Percentiles rank a stretch among this genome's conserved stretches.
These are phyloP conservation scores for Rhynchonema sp. DNA, from an alignment of 2,888 invertebrate species.

Conservation along the genomic window DNA sequence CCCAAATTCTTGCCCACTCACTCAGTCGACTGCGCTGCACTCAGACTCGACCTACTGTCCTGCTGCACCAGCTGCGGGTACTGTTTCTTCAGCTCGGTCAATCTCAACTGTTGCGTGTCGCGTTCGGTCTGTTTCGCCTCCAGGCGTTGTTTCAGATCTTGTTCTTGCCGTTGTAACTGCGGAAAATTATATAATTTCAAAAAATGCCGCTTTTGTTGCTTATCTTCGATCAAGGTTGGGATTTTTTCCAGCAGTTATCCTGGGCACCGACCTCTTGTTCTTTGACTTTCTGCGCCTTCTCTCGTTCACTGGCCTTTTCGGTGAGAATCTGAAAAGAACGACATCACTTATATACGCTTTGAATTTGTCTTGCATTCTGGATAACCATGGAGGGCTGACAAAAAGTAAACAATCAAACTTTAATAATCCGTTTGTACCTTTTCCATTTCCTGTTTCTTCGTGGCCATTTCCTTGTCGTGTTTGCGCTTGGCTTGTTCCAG, in stretches of 20 bases:
- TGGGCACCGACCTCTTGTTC: slow-evolving; percentile 6
- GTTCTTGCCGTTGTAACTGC: neutral
- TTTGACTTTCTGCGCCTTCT: slow-evolving; percentile 9
- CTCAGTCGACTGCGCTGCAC: too few relatives aligned
- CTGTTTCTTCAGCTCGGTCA: neutral
- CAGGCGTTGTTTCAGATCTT: neutral
- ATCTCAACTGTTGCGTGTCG: neutral
- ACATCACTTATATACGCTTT: neutral
- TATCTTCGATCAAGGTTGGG: too few relatives aligned
- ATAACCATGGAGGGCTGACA: neutral
- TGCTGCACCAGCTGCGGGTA: neutral
- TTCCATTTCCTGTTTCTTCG: slow-evolving; percentile 97
- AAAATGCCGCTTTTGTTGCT: too few relatives aligned
- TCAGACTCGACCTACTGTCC: too few relatives aligned
- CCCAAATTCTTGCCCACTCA: too few relatives aligned
- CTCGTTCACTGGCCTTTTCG: neutral
- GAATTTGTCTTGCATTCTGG: too few relatives aligned
- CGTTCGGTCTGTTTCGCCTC: neutral
- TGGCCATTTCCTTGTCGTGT: slow-evolving; percentile 80
- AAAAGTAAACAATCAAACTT: too few relatives aligned
- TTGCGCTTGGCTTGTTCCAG: slow-evolving; percentile 95
- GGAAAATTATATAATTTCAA: neutral
- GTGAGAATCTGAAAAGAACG: too few relatives aligned
- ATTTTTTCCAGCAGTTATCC: too few relatives aligned
- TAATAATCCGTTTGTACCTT: slow-evolving; percentile 53